Base-by-base conservation (phyloP, 2,113 vertebrate species). In the Zosterops japonicus region DNA sequence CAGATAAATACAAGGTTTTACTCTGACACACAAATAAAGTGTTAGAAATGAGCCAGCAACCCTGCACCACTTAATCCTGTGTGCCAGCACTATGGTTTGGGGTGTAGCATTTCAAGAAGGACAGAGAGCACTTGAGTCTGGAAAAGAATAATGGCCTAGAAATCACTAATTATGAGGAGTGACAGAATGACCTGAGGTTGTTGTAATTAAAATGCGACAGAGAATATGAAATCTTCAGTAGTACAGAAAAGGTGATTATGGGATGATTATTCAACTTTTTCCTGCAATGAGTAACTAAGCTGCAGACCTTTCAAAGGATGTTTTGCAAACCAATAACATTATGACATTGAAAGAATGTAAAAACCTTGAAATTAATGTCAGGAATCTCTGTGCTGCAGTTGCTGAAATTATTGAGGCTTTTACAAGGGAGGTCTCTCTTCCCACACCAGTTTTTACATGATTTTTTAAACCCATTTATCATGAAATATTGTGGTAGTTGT, bases 371-470 rank as follows among this genome's bases (percentile, higher is more conserved):
- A 36, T 18, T 36, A 31, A 31, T 9, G 12, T 50, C 24, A n/a
- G 14, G 19, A 83, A 65, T 18, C 14, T 46, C 20, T 2, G 2
- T 10, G 6, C 8, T 55, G 18, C 0, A 3, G 14, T 44, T 87
- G 22, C 20, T 87, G 65, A 67, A 85, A 16, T 23, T 63, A 11
- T 35, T 23, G 9, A 27, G 29, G 67, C 7, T 20, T 87, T 12
- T 28, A 5, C 1, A 5, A 63, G 29, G 6, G 4, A 41, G 6
- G 3, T 46, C 1, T 86, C 19, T 59, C 22, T 69, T 59, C 31
- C 21, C 7, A 24, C 14, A 35, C 0, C 13, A 16, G 1, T 27
- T 87, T 59, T 71, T 24, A 36, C 7, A 44, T 53, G 24, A 36
- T 31, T 75, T 88, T 71, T 56, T 5, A 42, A 33, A 52, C 3